phyloP scores from a whole-genome alignment of 2,113 vertebrate genomes.

The Callochromis pleurospilus region DNA sequence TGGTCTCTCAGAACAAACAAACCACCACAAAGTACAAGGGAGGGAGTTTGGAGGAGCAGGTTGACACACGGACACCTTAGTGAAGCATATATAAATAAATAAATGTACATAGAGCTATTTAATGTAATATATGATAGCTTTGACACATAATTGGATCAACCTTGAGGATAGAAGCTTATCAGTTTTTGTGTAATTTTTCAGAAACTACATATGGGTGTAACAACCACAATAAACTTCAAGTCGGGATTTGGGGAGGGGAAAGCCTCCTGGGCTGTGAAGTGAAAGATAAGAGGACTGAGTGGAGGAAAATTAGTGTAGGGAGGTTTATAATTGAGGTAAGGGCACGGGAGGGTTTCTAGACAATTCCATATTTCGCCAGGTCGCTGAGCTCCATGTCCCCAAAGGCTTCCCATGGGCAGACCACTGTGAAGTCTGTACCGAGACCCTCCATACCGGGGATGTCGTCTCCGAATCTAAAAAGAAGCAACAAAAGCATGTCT shows the following conservation, averaged over 20 bases:
- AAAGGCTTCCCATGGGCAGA: constrained; percentile 95
- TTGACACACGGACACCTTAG: background rate
- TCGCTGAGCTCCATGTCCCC: constrained; percentile 93
- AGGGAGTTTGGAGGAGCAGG: background rate
- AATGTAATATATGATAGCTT: background rate
- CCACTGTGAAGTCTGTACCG: constrained; percentile 91
- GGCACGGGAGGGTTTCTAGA: constrained; percentile 57
- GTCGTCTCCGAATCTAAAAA: constrained; percentile 86
- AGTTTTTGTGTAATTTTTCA: background rate
- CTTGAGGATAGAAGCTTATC: background rate
- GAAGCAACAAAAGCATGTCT: background rate
- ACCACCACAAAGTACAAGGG: background rate
- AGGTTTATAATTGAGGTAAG: background rate
- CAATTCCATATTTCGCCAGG: constrained; percentile 86
- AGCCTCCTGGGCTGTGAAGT: background rate
- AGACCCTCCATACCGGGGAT: constrained; percentile 97
- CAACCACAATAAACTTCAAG: background rate
- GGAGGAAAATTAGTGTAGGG: background rate
- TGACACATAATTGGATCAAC: background rate
- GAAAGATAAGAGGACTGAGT: background rate
- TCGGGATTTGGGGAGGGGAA: background rate
- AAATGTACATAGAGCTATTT: background rate
- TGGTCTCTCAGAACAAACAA: background rate
- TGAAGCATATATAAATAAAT: background rate
- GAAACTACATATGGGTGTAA: background rate